Base-by-base conservation (phyloP, 2,888 invertebrate species). In the Ennomos quercinarius region DNA sequence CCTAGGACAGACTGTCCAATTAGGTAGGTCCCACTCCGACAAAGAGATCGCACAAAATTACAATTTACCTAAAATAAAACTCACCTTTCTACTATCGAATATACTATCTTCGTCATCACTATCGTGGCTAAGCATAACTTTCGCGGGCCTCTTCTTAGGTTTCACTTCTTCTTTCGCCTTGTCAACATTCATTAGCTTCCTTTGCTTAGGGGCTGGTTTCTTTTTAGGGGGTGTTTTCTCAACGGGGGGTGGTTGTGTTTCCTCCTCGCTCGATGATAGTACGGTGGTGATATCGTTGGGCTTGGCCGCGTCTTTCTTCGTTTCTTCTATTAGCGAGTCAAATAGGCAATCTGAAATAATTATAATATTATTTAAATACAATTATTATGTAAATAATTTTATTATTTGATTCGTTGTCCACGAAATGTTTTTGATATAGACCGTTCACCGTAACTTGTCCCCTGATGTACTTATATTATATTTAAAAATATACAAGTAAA, bases 1-100 rank as follows among this genome's bases (percentile, higher is more conserved):
- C n/a, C n/a, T n/a, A n/a, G n/a, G n/a, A n/a, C n/a, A n/a, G n/a
- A n/a, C n/a, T n/a, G n/a, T n/a, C n/a, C n/a, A n/a, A n/a, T n/a
- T n/a, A n/a, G n/a, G n/a, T n/a, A n/a, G n/a, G n/a, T n/a, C n/a
- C n/a, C n/a, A n/a, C n/a, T n/a, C n/a, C n/a, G n/a, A n/a, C n/a
- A n/a, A n/a, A n/a, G n/a, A n/a, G n/a, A n/a, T n/a, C n/a, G n/a
- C n/a, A n/a, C n/a, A n/a, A 17, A 17, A 17, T 17, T 17, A 17
- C 1, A 17, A 17, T 17, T 1, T 17, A 17, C 17, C 27, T 0
- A 27, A 27, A 27, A 12, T 1, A 8, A 40, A 11, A 64, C 66
- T 40, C 11, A 93, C 93, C 88, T 91, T 92, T 83, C 83, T 91
- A 74, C 78, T 89, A 61, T 90, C 87, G 82, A 93, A 93, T 84